A percentile compares a stretch with the other conserved stretches of the same genome.
phyloP scores from a whole-genome alignment of 2,113 vertebrate genomes.

The Larimichthys crocea region DNA sequence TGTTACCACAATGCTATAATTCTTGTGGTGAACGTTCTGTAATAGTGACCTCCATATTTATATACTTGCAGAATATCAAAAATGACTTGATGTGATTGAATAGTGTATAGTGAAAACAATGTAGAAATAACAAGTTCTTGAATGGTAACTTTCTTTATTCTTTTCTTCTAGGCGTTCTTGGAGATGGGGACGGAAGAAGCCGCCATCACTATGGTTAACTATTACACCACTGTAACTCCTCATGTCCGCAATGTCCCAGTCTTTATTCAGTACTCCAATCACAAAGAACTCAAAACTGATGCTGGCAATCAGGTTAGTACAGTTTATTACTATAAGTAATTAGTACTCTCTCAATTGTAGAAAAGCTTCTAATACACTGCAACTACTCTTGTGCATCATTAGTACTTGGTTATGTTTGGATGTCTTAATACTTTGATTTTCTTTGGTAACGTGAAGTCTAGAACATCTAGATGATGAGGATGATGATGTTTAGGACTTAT shows the following conservation, averaged over 20 bases:
- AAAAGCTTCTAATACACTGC: neutral
- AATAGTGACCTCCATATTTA: too few relatives aligned
- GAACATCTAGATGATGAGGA: neutral
- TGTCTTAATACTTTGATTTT: neutral
- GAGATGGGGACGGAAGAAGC: slow-evolving; percentile 97
- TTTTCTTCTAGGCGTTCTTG: slow-evolving; percentile 90
- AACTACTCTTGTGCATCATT: neutral
- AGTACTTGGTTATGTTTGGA: neutral
- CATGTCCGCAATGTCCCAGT: slow-evolving; percentile 95
- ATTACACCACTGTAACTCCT: slow-evolving; percentile 94
- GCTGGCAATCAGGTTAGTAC: slow-evolving; percentile 90
- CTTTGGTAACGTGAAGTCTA: neutral
- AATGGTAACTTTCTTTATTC: neutral
- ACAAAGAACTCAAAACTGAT: slow-evolving; percentile 98
- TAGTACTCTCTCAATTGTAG: neutral
- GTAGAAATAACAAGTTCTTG: neutral
- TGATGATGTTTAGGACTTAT: neutral
- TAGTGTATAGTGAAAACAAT: neutral
- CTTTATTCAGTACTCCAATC: slow-evolving; percentile 98
- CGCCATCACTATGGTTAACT: slow-evolving; percentile 97
- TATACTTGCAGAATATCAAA: too few relatives aligned
- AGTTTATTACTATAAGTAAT: neutral
- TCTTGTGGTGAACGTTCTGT: neutral
- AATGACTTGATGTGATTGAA: too few relatives aligned
- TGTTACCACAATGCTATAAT: neutral